Base-by-base conservation (phyloP, 1,140 invertebrate species). In the Drosophila saltans region DNA sequence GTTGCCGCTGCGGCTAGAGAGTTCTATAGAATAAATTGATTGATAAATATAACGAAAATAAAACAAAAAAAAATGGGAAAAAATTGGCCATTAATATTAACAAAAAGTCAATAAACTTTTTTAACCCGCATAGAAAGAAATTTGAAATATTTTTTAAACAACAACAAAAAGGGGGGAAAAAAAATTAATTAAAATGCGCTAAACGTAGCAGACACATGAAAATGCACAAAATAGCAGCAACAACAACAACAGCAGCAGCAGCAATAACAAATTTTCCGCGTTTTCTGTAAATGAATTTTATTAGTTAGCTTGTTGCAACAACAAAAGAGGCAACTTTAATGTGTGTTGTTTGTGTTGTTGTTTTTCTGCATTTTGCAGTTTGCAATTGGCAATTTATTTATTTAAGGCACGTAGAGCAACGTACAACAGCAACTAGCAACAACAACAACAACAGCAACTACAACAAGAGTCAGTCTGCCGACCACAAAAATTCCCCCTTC, bases 251-350 rank as follows among this genome's bases (percentile, higher is more conserved):
- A 45, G 7, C 45, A 48, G 21, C 45, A 48, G 21, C 16, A 52
- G 21, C 78, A 89, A 88, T 73, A 89, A 88, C 80, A 83, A 89
- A 90, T 90, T 90, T 89, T 89, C 84, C 84, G 84, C 78, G 59
- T 89, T 80, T 88, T 55, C 62, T 63, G 69, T 67, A 79, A 86
- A 79, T 82, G 77, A 66, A 76, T 71, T 80, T 76, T 79, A 70
- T 68, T 68, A 68, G 66, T 59, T 68, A 52, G 45, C 21, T 52
- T 52, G 21, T 52, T 52, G 45, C 45, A 52, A 52, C 45, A 52
- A 40, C 55, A 41, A 36, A 58, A 33, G 10, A 26, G 45, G 45
- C 24, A 66, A 58, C 65, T 52, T 76, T 57, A 62, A 78, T 75
- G 75, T 72, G 72, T 69, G 8, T 52, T 52, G 24, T 52, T 62